These are phyloP conservation scores for Ochotona curzoniae DNA, from an alignment of 2,113 vertebrate species.

Conservation along the genomic window DNA sequence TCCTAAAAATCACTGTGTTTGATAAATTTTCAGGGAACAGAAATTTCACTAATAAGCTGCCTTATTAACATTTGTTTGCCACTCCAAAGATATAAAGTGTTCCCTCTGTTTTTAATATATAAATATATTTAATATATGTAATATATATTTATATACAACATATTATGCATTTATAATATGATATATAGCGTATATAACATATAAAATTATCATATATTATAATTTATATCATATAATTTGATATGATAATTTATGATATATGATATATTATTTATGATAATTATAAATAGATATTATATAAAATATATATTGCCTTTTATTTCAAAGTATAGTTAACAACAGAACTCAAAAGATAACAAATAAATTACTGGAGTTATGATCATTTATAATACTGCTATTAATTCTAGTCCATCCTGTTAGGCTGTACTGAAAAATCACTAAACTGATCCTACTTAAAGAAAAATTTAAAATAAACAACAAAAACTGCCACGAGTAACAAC, in stretches of 20 bases:
- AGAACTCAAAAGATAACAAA: neutral
- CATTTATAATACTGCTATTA: conserved; percentile 20
- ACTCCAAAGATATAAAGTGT: conserved; percentile 35
- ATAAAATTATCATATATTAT: too few relatives aligned
- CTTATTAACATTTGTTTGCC: conserved; percentile 50
- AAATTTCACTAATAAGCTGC: conserved; percentile 30
- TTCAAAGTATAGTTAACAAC: conserved; percentile 20
- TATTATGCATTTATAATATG: too few relatives aligned
- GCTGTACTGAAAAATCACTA: conserved; percentile 35
- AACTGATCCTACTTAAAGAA: conserved; percentile 48
- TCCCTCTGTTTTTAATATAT: neutral
- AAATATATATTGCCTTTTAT: conserved; percentile 49
- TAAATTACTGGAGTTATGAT: neutral
- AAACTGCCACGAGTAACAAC: conserved; percentile 6
- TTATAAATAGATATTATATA: too few relatives aligned
- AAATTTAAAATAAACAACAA: neutral
- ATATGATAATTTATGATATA: too few relatives aligned
- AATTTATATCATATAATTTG: too few relatives aligned
- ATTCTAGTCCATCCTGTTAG: conserved; percentile 30
- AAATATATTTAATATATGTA: too few relatives aligned
- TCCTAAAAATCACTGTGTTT: conserved; percentile 1
- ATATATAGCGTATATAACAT: too few relatives aligned
- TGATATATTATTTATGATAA: too few relatives aligned
- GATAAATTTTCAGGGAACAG: conserved; percentile 33
- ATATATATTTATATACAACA: too few relatives aligned